A percentile compares a stretch with the other conserved stretches of the same genome.
Evolutionary conservation across 2,888 invertebrate species (phyloP).

Genomic region (Plagiodera versicolora): DNA sequence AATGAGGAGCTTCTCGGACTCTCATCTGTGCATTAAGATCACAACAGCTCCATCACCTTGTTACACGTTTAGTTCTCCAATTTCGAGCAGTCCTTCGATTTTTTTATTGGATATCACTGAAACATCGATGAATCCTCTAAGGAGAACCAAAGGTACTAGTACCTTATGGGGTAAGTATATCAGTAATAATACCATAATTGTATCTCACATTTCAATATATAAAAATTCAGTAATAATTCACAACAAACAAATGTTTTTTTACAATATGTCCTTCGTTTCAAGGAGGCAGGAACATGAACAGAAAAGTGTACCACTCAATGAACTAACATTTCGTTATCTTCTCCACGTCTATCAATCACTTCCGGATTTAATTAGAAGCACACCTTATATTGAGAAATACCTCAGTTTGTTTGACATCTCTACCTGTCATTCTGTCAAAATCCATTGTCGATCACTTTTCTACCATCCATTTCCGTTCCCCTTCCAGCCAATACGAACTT

Average conservation of each 20-base stretch:
- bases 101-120: constrained; percentile 65
- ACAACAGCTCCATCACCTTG: constrained; percentile 63
- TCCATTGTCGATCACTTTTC: background rate
- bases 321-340: too few relatives aligned
- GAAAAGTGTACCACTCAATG: too few relatives aligned
- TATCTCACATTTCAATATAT: too few relatives aligned
- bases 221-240: too few relatives aligned
- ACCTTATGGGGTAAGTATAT: constrained; percentile 52
- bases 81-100: constrained; percentile 65
- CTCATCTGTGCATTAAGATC: constrained; percentile 71
- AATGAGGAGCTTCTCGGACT: constrained; percentile 74
- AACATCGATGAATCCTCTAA: constrained; percentile 58
- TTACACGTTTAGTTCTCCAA: constrained; percentile 60
- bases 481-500: constrained; percentile 44
- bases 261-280: too few relatives aligned
- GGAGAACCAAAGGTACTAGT: constrained; percentile 60
- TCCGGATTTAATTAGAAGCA: too few relatives aligned
- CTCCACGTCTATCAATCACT: too few relatives aligned
- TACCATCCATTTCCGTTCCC: background rate
- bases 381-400: too few relatives aligned
- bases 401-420: too few relatives aligned
- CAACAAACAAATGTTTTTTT: too few relatives aligned
- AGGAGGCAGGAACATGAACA: too few relatives aligned
- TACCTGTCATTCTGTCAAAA: constrained; percentile 5
- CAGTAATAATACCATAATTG: too few relatives aligned